Conservation (phyloP, 2,113 vertebrate genomes). For the Pelobates fuscus region DNA sequence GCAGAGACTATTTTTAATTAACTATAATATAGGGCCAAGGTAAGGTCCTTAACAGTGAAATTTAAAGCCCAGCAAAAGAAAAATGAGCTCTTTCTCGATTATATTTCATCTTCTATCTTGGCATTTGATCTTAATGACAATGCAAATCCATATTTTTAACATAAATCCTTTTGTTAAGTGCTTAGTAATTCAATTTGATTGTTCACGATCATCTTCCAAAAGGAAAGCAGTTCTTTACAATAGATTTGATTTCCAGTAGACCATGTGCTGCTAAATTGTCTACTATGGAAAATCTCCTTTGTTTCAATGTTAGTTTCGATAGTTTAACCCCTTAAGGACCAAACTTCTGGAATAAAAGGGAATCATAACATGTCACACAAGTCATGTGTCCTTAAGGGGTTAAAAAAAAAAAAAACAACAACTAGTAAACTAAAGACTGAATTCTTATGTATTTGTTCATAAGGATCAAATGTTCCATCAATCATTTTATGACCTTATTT, state of each 20-base stretch:
- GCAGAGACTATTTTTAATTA: constrained; percentile 16
- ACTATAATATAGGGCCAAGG: neutral
- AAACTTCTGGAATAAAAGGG: too few species aligned
- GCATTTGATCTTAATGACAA: constrained; percentile 36
- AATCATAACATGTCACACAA: too few species aligned
- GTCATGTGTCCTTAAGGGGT: too few species aligned
- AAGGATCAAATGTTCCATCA: too few species aligned
- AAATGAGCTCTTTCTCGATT: constrained; percentile 35
- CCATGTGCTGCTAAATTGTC: constrained; percentile 1
- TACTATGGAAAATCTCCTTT: too few species aligned
- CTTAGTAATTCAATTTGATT: constrained; percentile 46
- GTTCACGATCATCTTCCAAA: constrained; percentile 9
- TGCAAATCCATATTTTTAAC: constrained; percentile 40
- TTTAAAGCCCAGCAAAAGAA: constrained; percentile 22
- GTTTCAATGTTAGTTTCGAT: too few species aligned
- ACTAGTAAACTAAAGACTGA: too few species aligned
- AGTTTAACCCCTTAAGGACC: too few species aligned
- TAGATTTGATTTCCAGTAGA: constrained; percentile 30
- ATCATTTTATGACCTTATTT: too few species aligned
- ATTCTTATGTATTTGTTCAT: too few species aligned
- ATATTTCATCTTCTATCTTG: constrained; percentile 39
- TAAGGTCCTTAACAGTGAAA: constrained; percentile 24
- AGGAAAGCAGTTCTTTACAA: constrained; percentile 27
- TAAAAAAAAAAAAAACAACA: too few species aligned
- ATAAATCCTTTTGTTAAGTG: constrained; percentile 16